Conservation (phyloP, 2,113 vertebrate genomes). For the Microcebus tavaratra region DNA sequence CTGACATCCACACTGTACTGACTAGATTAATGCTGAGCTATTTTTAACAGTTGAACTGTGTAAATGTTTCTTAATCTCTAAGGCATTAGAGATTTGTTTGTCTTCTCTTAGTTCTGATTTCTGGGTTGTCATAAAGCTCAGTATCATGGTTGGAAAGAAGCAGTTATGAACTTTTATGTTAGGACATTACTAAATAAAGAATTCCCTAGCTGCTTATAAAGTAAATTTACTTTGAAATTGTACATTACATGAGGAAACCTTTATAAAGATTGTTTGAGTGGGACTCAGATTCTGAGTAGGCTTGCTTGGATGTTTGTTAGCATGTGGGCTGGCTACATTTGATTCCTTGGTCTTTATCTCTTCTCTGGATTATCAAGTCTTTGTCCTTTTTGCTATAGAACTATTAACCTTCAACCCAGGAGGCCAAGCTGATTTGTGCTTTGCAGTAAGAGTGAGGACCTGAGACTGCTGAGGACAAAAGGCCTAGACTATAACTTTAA, state of each 20-base stretch:
- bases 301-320: conserved; percentile 1
- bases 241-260: conserved; percentile 53
- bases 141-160: conserved; percentile 13
- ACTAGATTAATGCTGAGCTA: background rate
- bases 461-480: background rate
- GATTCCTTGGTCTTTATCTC: background rate
- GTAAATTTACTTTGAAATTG: conserved; percentile 57
- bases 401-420: background rate
- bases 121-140: conserved; percentile 24
- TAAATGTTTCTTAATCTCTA: conserved; percentile 46
- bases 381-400: background rate
- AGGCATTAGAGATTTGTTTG: background rate
- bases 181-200: conserved; percentile 61
- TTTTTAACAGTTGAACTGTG: conserved; percentile 41
- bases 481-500: background rate
- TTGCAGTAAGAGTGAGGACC: background rate
- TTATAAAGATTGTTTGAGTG: background rate
- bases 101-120: background rate
- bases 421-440: background rate
- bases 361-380: background rate
- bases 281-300: background rate
- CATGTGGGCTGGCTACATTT: background rate
- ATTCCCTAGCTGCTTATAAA: conserved; percentile 38
- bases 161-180: conserved; percentile 64
- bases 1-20: background rate